Evolutionary conservation across 2,888 invertebrate species (phyloP), one percentile per base, ranked within the genome.

Genomic region (Macrophya alboannulata): DNA sequence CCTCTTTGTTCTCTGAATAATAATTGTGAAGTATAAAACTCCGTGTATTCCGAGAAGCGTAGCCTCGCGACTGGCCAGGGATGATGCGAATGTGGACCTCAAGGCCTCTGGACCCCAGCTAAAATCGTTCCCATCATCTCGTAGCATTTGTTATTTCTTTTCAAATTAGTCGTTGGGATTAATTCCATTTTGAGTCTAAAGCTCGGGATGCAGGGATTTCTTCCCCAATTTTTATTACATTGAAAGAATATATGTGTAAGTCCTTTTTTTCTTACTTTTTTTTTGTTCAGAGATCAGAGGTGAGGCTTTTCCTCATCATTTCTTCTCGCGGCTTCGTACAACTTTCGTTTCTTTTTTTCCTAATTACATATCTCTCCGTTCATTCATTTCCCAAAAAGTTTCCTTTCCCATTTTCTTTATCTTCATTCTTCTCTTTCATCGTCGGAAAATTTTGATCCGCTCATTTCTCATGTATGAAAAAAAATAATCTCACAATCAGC

Each of bases 131-230:
- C n/a, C 68, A 71, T 83, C 37, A 83, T 71, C 25, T 68, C 68
- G 9, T 48, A 31, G n/a, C 65, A 68, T 83, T 83, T 68, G 51
- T 68, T 45, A 48, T 68, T 83, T 71, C 68, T 31, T 48, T 37
- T 37, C 48, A 83, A 83, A 83, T 83, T 71, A 83, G 48, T 45
- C 83, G 8, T 21, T 10, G 48, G 45, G 71, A 83, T 71, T 71
- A 48, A 51, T 83, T 68, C 45, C 83, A 48, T 48, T 83, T 71
- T 68, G 25, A 68, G 43, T n/a, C 51, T n/a, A 8, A 31, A 71
- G 43, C 25, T 2, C 12, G 21, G 43, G 51, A 43, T 10, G 76
- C 8, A 17, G 25, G 6, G 2, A 37, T 55, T 31, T 9, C 37
- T 31, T 1, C 51, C 17, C 31, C 31, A 83, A 17, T 83, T 83